These are phyloP conservation scores for Pleuronectes platessa DNA, from an alignment of 2,113 vertebrate species.

Conservation along the genomic window DNA sequence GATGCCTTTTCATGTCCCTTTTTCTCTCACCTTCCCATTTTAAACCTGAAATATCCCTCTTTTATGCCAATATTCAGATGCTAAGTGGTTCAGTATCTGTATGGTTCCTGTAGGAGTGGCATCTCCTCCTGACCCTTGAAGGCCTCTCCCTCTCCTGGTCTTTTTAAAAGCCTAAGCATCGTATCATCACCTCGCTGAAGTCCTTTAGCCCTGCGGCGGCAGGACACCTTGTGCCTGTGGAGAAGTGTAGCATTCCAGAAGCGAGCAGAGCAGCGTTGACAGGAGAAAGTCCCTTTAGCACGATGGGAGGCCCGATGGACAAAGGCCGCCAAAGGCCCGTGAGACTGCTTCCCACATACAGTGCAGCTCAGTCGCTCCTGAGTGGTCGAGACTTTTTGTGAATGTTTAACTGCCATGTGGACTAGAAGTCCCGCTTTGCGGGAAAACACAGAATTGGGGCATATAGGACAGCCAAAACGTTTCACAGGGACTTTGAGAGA, in stretches of 20 bases:
- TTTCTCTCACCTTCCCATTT: conserved; percentile 49
- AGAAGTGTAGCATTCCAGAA: conserved; percentile 85
- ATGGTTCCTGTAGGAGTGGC: conserved; percentile 74
- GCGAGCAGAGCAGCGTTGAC: conserved; percentile 78
- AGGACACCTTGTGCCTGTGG: conserved; percentile 82
- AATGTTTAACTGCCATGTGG: conserved; percentile 84
- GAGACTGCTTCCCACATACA: conserved; percentile 92
- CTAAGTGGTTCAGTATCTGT: conserved; percentile 77
- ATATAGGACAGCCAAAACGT: conserved; percentile 83
- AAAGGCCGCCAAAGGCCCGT: conserved; percentile 87
- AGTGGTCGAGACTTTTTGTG: conserved; percentile 75
- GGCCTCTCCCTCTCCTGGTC: conserved; percentile 69
- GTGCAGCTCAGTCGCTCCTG: conserved; percentile 88
- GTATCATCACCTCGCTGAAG: conserved; percentile 68
- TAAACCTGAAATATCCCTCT: conserved; percentile 57
- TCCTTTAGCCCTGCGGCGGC: conserved; percentile 77
- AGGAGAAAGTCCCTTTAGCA: conserved; percentile 83
- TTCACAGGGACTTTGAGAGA: conserved; percentile 83
- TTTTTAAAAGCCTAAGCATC: conserved; percentile 75
- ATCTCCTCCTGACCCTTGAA: conserved; percentile 72
- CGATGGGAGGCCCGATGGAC: conserved; percentile 86
- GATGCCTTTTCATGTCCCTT: conserved; percentile 65
- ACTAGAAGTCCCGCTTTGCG: conserved; percentile 82
- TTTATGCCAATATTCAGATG: conserved; percentile 47
- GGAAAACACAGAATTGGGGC: conserved; percentile 81